phyloP scores from a whole-genome alignment of 2,888 invertebrate species.

The Amiota mariae region DNA sequence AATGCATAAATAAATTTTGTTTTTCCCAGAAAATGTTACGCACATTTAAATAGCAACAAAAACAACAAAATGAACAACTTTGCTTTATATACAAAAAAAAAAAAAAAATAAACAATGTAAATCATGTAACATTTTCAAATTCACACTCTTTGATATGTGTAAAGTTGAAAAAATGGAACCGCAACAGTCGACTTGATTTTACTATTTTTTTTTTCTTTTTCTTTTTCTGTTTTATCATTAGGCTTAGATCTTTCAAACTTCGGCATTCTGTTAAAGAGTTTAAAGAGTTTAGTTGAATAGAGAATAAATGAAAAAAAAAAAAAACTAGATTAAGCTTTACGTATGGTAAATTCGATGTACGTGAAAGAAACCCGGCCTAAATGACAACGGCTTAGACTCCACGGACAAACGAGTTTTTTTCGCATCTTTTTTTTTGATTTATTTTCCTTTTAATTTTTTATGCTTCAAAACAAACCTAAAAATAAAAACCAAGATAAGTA shows the following conservation, averaged over 20 bases:
- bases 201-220: too few species aligned
- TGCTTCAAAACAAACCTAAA: slow-evolving; percentile 60
- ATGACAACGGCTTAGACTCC: background rate
- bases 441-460: slow-evolving; percentile 50
- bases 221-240: slow-evolving; percentile 53
- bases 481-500: slow-evolving; percentile 63
- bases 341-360: background rate
- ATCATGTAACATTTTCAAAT: slow-evolving; percentile 22
- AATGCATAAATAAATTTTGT: background rate
- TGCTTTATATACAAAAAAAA: background rate
- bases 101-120: slow-evolving; percentile 22
- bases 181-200: background rate
- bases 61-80: background rate
- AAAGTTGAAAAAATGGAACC: background rate
- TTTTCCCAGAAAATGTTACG: slow-evolving; percentile 24
- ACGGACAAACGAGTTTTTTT: slow-evolving; percentile 19
- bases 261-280: slow-evolving; percentile 16
- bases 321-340: slow-evolving; percentile 11
- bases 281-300: background rate
- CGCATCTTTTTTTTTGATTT: slow-evolving; percentile 25
- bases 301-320: background rate
- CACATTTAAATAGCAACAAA: slow-evolving; percentile 24
- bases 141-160: slow-evolving; percentile 9
- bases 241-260: slow-evolving; percentile 54
- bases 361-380: background rate